phyloP scores from a whole-genome alignment of 2,888 invertebrate genomes.

The Chaitophorus viminalis region DNA sequence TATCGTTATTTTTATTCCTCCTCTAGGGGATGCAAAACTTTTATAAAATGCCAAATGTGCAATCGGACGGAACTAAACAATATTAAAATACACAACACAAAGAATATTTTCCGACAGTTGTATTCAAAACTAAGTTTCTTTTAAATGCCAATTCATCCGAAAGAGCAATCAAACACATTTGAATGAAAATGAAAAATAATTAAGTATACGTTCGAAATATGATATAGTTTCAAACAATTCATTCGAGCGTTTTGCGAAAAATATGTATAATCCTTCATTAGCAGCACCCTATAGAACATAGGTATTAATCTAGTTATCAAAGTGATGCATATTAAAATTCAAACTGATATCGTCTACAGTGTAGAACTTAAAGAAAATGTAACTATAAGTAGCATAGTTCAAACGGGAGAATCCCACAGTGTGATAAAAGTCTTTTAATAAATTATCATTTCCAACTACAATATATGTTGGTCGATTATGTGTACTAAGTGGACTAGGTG shows the following conservation, averaged over 20 bases:
- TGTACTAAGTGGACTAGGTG: no score
- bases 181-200: neutral
- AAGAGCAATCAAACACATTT: slow-evolving; percentile 4
- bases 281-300: neutral
- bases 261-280: neutral
- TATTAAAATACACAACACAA: neutral
- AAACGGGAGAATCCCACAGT: neutral
- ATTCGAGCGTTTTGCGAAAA: neutral
- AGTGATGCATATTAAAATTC: neutral
- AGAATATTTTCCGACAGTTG: slow-evolving; percentile 20
- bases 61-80: slow-evolving; percentile 18
- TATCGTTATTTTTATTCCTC: slow-evolving; percentile 44
- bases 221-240: neutral
- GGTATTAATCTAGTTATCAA: neutral
- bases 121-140: slow-evolving; percentile 15
- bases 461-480: no score
- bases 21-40: slow-evolving; percentile 43
- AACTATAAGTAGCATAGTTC: neutral
- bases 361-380: no score
- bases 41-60: slow-evolving; percentile 41
- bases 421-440: no score
- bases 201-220: neutral
- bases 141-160: neutral
- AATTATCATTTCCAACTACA: no score
- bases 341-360: neutral